A percentile compares a stretch with the other conserved stretches of the same genome.
These are phyloP conservation scores for Halisarca cf. caerulea DNA, from an alignment of 37 sponge, comb jelly and placozoan genomes.

Conservation along the genomic window DNA sequence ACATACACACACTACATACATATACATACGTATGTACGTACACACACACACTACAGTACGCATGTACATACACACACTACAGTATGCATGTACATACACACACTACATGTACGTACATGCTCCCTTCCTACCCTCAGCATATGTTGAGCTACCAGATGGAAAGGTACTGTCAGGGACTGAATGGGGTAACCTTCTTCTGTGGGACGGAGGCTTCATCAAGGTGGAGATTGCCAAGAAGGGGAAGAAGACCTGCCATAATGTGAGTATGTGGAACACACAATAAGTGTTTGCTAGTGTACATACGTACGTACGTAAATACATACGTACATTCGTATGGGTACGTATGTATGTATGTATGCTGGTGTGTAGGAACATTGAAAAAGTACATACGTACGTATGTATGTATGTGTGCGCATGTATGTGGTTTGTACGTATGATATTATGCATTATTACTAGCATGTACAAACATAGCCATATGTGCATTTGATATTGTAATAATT, in stretches of 20 bases:
- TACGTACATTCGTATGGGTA: neutral
- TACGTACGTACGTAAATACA: neutral
- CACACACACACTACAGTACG: neutral
- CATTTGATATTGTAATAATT: too few relatives aligned
- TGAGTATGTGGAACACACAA: conserved; percentile 31
- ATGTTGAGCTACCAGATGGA: conserved; percentile 98
- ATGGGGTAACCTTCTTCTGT: conserved; percentile 99
- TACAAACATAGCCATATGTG: too few relatives aligned
- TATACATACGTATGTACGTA: conserved; percentile 17
- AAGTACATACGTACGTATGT: neutral
- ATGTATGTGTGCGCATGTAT: neutral
- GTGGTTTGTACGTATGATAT: neutral
- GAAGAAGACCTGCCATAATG: conserved; percentile 94
- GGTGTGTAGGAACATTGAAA: too few relatives aligned
- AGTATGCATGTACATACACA: neutral
- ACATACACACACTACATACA: too few relatives aligned
- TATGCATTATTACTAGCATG: neutral
- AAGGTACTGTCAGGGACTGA: conserved; percentile 98
- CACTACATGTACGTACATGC: neutral
- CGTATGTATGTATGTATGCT: too few relatives aligned
- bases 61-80: neutral
- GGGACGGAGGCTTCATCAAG: conserved; percentile 99
- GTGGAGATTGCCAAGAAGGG: conserved; percentile 88
- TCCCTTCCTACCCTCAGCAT: conserved; percentile 47
- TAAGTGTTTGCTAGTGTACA: neutral